A percentile compares a stretch with the other conserved stretches of the same genome.
phyloP scores from a whole-genome alignment of 1,140 invertebrate genomes.

The Drosophila persimilis region DNA sequence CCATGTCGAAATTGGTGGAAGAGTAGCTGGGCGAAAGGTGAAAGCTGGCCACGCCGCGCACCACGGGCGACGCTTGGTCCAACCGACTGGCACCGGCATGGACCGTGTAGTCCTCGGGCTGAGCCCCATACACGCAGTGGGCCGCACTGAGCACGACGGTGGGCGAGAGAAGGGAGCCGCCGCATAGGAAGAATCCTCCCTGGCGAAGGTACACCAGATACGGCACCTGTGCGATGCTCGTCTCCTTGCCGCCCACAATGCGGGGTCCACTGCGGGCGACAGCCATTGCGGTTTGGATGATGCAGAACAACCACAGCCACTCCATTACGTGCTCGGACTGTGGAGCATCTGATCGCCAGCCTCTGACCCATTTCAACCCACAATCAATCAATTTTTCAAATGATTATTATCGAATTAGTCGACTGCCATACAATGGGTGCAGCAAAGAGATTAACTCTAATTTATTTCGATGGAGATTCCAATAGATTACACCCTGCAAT shows the following conservation, averaged over 20 bases:
- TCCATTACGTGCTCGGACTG: conserved; percentile 61
- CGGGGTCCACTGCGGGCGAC: conserved; percentile 23
- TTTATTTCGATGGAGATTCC: not conserved
- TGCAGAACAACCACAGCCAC: conserved; percentile 20
- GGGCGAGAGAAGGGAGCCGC: conserved; percentile 60
- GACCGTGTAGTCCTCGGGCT: conserved; percentile 48
- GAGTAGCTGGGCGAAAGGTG: conserved; percentile 42
- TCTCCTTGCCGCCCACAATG: conserved; percentile 67
- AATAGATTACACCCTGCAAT: conserved; percentile 27
- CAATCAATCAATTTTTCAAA: too few species aligned
- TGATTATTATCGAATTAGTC: too few species aligned
- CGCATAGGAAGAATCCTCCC: conserved; percentile 58
- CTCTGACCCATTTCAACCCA: too few species aligned
- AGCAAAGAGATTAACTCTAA: conserved; percentile 1
- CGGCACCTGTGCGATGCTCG: conserved; percentile 55
- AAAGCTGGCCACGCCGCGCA: conserved; percentile 42
- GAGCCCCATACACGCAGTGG: conserved; percentile 58
- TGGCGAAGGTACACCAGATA: conserved; percentile 66
- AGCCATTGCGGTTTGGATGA: not conserved
- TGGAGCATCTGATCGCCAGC: too few species aligned
- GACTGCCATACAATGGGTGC: too few species aligned
- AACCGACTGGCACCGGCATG: conserved; percentile 67
- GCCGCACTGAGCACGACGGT: conserved; percentile 69
- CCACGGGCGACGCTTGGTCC: conserved; percentile 37
- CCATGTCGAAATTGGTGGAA: conserved; percentile 68